Evolutionary conservation across 2,888 invertebrate genomes (phyloP).

Genomic region (Noctua comes): DNA sequence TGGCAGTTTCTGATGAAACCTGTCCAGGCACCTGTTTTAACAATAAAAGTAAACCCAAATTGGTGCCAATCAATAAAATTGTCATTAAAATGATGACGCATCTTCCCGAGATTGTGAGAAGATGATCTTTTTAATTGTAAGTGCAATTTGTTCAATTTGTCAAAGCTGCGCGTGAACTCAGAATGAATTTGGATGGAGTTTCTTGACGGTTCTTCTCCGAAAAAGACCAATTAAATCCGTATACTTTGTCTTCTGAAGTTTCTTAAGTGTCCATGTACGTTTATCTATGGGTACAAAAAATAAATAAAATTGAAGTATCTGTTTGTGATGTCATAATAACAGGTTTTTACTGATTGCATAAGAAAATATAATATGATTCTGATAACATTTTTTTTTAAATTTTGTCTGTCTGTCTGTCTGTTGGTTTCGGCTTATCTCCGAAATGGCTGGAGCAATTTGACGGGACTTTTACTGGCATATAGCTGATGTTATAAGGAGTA

Average conservation of each 20-base stretch:
- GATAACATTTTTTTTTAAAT: too few species aligned
- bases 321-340: too few species aligned
- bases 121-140: background rate
- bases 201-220: background rate
- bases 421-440: too few species aligned
- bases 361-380: too few species aligned
- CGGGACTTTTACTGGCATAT: too few species aligned
- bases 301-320: too few species aligned
- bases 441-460: too few species aligned
- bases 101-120: background rate
- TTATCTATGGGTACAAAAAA: too few species aligned
- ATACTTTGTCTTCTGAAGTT: background rate
- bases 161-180: background rate
- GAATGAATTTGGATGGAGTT: background rate
- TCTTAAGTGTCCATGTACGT: too few species aligned
- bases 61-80: constrained; percentile 35
- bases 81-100: constrained; percentile 33
- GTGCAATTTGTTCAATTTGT: constrained; percentile 6
- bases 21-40: constrained; percentile 46
- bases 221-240: background rate
- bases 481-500: too few species aligned
- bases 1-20: constrained; percentile 51
- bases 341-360: too few species aligned
- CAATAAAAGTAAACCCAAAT: constrained; percentile 47
- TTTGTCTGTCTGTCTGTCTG: too few species aligned